Conservation (phyloP, 2,113 vertebrate species). For the Cheirogaleus medius region DNA sequence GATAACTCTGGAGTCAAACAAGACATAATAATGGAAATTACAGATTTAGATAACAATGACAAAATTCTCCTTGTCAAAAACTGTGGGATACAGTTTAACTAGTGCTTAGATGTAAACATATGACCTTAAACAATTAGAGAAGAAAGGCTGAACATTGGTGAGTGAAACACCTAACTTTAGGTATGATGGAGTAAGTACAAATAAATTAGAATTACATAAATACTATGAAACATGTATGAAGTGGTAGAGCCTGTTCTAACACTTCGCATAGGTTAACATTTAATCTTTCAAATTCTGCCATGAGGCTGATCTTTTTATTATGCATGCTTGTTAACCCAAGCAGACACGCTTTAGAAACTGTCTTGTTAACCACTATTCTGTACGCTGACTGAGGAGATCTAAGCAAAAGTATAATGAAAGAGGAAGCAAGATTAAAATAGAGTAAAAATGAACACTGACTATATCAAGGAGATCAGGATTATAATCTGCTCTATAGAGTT, state of each 20-base stretch:
- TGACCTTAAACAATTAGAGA: neutral
- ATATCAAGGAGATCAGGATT: neutral
- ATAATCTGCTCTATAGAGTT: neutral
- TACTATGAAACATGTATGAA: neutral
- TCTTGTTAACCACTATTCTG: neutral
- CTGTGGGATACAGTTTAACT: neutral
- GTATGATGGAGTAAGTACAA: neutral
- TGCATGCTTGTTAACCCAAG: neutral
- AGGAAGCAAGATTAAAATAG: neutral
- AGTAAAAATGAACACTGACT: neutral
- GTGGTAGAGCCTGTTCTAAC: too few species aligned
- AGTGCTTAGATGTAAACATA: neutral
- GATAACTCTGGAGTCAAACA: neutral
- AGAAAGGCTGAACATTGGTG: neutral
- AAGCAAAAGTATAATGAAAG: neutral
- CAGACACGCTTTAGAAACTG: neutral
- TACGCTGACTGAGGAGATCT: neutral
- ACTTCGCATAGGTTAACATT: neutral
- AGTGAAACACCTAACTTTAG: neutral
- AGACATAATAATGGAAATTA: neutral
- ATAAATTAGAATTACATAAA: neutral
- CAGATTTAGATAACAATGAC: neutral
- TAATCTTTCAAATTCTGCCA: neutral
- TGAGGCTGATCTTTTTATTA: neutral
- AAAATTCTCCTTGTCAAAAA: neutral